Evolutionary conservation across 1,140 invertebrate genomes (phyloP), one percentile per base, ranked within the genome.

Genomic region (Caenorhabditis briggsae): DNA sequence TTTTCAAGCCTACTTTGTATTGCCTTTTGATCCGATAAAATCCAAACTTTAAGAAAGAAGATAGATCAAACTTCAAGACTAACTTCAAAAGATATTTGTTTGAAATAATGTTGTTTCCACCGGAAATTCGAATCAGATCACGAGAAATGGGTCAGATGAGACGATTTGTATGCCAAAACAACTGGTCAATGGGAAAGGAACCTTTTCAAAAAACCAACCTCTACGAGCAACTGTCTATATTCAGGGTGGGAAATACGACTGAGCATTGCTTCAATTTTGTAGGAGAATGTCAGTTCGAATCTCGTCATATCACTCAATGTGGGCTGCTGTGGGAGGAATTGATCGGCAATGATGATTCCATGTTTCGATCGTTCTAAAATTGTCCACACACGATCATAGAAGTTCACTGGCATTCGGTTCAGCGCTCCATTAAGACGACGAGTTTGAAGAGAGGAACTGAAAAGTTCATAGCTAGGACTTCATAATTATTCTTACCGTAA

Each of bases 341-440:
- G 95, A 0, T 95, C 96, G 91, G 95, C 94, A 14, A 98, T 95
- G 88, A 95, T 94, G 82, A 99, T 96, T 59, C 98, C 97, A 90
- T 95, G 94, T 0, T 64, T 25, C 12, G 96, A 97, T 88, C 96
- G 94, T 58, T 95, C 93, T 61, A 99, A 93, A 70, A 99, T 96
- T 93, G 97, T 95, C 97, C 97, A 99, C 0, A 99, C 96, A 93
- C 96, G 95, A 90, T 96, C 94, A 92, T 98, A 99, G 94, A 99
- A 98, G 90, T 96, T 95, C 89, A 95, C 94, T 0, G 98, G 98
- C 0, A 98, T 97, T 74, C 97, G 94, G 91, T 97, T 98, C 12
- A 99, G 93, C 90, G 97, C 97, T 6, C 98, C 98, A 94, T 98
- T 97, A 43, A 99, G 94, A 93, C 96, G 95, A 55, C 97, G 94